These are phyloP conservation scores for Planiliza haematocheilus DNA, from an alignment of 2,113 vertebrate species.

Conservation along the genomic window DNA sequence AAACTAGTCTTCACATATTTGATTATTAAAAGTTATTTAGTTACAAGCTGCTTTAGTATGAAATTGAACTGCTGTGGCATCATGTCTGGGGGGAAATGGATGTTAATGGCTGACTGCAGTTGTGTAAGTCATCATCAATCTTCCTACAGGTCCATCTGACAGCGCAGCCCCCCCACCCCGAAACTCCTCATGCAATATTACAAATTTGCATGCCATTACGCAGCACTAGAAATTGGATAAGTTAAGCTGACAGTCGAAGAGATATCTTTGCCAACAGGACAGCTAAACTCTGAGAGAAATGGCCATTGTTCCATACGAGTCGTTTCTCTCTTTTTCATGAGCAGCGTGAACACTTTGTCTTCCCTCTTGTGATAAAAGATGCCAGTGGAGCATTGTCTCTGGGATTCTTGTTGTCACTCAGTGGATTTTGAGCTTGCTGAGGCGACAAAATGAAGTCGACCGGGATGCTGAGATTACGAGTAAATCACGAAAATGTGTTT, in stretches of 20 bases:
- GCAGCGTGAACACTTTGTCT: slow-evolving; percentile 4
- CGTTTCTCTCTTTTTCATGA: slow-evolving; percentile 34
- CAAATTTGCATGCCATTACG: slow-evolving; percentile 55
- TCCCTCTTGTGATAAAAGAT: slow-evolving; percentile 29
- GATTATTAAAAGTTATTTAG: slow-evolving; percentile 22
- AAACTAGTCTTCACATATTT: slow-evolving; percentile 1
- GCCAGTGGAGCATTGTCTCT: neutral
- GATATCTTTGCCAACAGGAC: neutral
- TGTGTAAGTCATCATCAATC: slow-evolving; percentile 50
- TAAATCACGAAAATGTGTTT: slow-evolving; percentile 13
- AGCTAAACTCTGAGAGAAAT: slow-evolving; percentile 1
- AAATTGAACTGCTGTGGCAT: slow-evolving; percentile 20
- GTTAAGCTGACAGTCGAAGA: slow-evolving; percentile 39
- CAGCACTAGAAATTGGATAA: slow-evolving; percentile 20
- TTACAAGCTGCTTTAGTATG: slow-evolving; percentile 16
- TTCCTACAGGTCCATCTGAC: slow-evolving; percentile 39
- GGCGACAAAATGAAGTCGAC: slow-evolving; percentile 32
- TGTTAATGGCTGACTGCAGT: slow-evolving; percentile 49
- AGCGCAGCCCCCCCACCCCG: slow-evolving; percentile 7
- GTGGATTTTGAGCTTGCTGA: slow-evolving; percentile 57
- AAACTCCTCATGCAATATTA: slow-evolving; percentile 5
- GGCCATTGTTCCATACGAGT: neutral
- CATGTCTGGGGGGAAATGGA: slow-evolving; percentile 27
- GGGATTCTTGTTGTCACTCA: slow-evolving; percentile 36
- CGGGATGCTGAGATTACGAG: slow-evolving; percentile 14